These are phyloP conservation scores for Amblyraja radiata DNA, from an alignment of 2,797 vertebrate genomes.

Conservation along the genomic window DNA sequence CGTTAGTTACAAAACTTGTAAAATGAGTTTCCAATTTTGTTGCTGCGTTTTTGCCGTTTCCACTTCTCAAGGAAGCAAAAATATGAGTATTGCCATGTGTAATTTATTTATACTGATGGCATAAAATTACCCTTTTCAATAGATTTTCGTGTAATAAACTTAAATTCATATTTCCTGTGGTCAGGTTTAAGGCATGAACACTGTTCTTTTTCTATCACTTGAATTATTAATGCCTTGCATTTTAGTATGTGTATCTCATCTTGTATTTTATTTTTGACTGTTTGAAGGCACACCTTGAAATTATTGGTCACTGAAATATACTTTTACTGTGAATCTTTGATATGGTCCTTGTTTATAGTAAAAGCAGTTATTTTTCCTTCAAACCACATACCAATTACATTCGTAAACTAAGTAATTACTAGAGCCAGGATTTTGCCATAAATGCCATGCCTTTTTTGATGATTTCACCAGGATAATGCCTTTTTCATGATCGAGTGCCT, in stretches of 20 bases:
- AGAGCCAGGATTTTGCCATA: no score
- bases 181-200: conserved; percentile 17
- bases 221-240: conserved; percentile 32
- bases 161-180: conserved; percentile 33
- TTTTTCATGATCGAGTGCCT: no score
- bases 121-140: conserved; percentile 28
- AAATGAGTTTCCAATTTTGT: conserved; percentile 23
- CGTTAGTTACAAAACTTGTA: conserved; percentile 28
- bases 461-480: no score
- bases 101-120: conserved; percentile 31
- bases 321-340: not conserved
- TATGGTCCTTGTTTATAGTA: conserved; percentile 14
- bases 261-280: conserved; percentile 26
- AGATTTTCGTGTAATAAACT: conserved; percentile 24
- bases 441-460: no score
- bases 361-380: conserved; percentile 10
- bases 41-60: no score
- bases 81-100: not conserved
- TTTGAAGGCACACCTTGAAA: conserved; percentile 35
- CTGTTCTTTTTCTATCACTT: conserved; percentile 7
- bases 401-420: not conserved
- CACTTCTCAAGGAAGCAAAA: not conserved
- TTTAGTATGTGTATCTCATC: conserved; percentile 32
- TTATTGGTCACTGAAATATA: conserved; percentile 23
- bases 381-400: not conserved